Conservation (phyloP, 2,888 invertebrate genomes). For the Tipula lateralis region DNA sequence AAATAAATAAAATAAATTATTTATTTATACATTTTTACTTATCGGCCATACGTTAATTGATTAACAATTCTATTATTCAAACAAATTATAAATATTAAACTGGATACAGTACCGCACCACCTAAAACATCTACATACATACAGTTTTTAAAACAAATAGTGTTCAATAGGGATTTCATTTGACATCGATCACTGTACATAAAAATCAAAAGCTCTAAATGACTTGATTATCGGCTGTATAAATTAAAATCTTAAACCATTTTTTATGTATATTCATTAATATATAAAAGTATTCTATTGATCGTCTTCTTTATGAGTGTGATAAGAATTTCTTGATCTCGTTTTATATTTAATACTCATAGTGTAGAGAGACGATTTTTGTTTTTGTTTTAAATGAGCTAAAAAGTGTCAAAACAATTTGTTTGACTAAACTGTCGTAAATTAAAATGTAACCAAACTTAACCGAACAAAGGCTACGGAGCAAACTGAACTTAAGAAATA, state of each 20-base stretch:
- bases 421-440: conserved; percentile 13
- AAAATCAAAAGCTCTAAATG: background rate
- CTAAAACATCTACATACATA: background rate
- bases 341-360: background rate
- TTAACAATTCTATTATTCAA: background rate
- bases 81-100: background rate
- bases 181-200: background rate
- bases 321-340: conserved; percentile 19
- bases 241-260: conserved; percentile 1
- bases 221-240: background rate
- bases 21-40: conserved; percentile 19
- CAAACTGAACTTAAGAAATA: background rate
- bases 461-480: background rate
- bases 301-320: background rate
- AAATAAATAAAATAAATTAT: background rate
- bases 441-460: background rate
- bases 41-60: conserved; percentile 7
- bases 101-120: background rate
- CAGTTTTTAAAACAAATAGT: too few species aligned
- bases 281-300: background rate
- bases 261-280: background rate
- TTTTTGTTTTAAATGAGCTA: background rate
- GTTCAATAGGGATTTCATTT: too few species aligned
- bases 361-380: background rate
- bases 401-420: conserved; percentile 24